Evolutionary conservation across 2,888 invertebrate genomes (phyloP).

Genomic region (Eupithecia inturbata): DNA sequence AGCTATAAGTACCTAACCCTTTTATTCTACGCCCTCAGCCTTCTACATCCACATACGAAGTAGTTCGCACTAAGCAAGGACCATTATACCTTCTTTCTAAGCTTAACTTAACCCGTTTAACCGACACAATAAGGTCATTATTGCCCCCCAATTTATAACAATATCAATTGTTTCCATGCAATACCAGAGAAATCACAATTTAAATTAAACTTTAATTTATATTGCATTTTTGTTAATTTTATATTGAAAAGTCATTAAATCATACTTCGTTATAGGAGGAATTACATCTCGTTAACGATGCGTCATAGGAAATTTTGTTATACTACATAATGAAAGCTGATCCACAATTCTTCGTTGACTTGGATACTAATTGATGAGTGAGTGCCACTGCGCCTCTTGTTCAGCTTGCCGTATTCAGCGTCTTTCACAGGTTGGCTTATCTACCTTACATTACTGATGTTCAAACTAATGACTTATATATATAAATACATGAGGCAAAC

Average conservation of each 20-base stretch:
- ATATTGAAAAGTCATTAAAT: slow-evolving; percentile 35
- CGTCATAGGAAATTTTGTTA: too few relatives aligned
- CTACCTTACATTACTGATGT: too few relatives aligned
- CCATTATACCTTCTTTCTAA: slow-evolving; percentile 6
- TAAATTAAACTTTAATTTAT: not conserved
- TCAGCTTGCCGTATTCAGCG: too few relatives aligned
- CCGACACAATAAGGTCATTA: slow-evolving; percentile 2
- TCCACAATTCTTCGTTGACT: too few relatives aligned
- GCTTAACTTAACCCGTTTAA: not conserved
- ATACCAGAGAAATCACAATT: slow-evolving; percentile 3
- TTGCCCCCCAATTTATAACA: not conserved
- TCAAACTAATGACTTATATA: too few relatives aligned
- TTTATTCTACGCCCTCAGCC: not conserved
- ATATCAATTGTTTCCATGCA: not conserved
- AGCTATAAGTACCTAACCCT: too few relatives aligned
- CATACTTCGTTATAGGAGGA: slow-evolving; percentile 25
- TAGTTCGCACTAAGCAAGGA: not conserved
- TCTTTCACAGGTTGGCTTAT: too few relatives aligned
- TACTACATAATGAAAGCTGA: too few relatives aligned
- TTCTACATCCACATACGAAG: not conserved
- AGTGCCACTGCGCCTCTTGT: too few relatives aligned
- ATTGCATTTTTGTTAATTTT: slow-evolving; percentile 24
- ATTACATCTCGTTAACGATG: not conserved
- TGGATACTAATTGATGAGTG: too few relatives aligned
- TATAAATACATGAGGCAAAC: not conserved